Evolutionary conservation across 2,113 vertebrate species (phyloP), one percentile per base, ranked within the genome.

Genomic region (Sialia sialis): DNA sequence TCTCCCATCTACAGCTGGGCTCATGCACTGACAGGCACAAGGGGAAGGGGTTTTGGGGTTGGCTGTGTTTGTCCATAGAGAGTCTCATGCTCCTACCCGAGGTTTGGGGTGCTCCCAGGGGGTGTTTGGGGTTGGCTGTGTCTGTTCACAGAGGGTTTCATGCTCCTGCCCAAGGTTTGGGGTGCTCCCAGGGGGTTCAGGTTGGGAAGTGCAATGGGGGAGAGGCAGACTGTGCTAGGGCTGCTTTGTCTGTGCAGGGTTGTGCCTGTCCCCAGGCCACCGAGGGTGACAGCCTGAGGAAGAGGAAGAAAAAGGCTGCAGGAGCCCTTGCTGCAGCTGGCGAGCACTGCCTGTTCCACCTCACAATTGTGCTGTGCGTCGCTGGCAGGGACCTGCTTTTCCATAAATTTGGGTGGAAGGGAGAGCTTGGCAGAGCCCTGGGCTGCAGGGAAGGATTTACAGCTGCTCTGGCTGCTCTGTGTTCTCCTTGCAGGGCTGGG

Each of bases 321-420:
- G 70, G 60, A 96, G 62, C 66, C 84, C 41, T 62, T 49, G 44
- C 56, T 78, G 82, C 80, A 80, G 68, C 84, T 23, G 6, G 63
- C 6, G 4, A 92, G 93, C 73, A 74, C 80, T 7, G 36, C 78
- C 82, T 93, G 84, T 67, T 95, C 93, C 43, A 55, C 91, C 94
- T 91, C 36, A 0, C 30, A 4, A 80, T 72, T 69, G 84, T 82
- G 19, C 93, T 81, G 83, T 20, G 80, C 32, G 48, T 55, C 0
- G 16, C 96, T 95, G 95, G 95, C 95, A 96, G 90, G 72, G 91
- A 96, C 82, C 86, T 6, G 58, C 87, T 88, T 93, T 91, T 93
- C 96, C 94, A 97, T 97, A 97, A 95, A 97, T 96, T 96, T 93
- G 89, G 94, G 89, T 87, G 91, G 84, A 96, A 97, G 84, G 93